phyloP scores from a whole-genome alignment of 2,797 vertebrate species.

The Eremophila alpestris region DNA sequence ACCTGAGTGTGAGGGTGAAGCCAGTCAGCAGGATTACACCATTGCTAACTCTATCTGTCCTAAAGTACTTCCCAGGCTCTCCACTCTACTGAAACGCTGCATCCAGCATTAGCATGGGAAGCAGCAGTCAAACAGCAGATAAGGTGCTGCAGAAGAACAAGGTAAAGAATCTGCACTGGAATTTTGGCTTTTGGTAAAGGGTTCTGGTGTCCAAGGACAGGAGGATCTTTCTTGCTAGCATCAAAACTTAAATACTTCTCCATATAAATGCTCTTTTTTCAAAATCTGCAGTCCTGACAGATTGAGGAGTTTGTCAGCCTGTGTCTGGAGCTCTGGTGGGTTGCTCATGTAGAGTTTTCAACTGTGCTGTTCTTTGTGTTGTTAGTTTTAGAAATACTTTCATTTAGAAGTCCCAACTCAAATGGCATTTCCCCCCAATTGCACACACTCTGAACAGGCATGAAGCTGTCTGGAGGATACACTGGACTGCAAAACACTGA shows the following conservation, averaged over 20 bases:
- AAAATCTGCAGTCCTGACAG: neutral
- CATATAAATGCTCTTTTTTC: neutral
- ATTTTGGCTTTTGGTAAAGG: neutral
- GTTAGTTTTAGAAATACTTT: neutral
- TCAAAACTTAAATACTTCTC: neutral
- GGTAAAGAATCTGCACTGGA: neutral
- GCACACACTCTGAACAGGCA: neutral
- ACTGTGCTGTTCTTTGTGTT: neutral
- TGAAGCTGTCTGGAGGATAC: neutral
- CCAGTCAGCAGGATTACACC: neutral
- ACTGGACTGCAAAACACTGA: neutral
- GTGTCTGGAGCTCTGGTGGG: neutral
- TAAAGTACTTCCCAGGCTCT: neutral
- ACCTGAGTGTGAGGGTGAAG: neutral
- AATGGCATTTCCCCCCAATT: neutral
- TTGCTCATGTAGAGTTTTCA: neutral
- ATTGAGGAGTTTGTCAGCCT: neutral
- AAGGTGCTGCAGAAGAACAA: neutral
- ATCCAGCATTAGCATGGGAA: neutral
- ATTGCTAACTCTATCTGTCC: neutral
- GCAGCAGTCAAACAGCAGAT: neutral
- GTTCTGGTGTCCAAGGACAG: neutral
- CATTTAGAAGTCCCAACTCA: neutral
- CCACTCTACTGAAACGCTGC: rapidly evolving
- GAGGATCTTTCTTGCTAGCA: neutral